phyloP scores from a whole-genome alignment of 2,888 invertebrate genomes.

The Chydorus sphaericus region DNA sequence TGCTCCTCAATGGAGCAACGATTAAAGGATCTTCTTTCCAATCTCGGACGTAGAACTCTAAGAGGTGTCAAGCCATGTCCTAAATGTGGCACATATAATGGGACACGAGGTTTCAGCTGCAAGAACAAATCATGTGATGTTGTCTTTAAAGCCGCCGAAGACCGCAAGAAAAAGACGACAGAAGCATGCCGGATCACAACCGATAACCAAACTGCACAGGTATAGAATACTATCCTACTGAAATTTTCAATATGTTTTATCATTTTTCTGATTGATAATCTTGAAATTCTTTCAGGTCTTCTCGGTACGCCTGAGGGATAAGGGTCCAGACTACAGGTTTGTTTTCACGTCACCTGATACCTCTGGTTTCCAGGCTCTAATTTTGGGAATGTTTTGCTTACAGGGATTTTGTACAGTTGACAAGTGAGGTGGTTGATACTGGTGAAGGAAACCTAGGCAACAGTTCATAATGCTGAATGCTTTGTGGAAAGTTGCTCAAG shows the following conservation, averaged over 20 bases:
- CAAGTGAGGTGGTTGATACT: slow-evolving; percentile 2
- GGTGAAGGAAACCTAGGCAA: slow-evolving; percentile 22
- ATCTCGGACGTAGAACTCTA: slow-evolving; percentile 46
- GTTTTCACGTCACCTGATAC: no score
- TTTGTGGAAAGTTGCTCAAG: slow-evolving; percentile 42
- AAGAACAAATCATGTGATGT: slow-evolving; percentile 54
- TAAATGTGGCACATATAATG: slow-evolving; percentile 59
- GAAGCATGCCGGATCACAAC: slow-evolving; percentile 37
- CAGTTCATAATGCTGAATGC: slow-evolving; percentile 35
- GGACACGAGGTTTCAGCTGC: slow-evolving; percentile 54
- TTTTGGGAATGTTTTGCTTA: not conserved
- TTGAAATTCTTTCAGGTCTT: slow-evolving; percentile 37
- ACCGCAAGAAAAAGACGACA: slow-evolving; percentile 39
- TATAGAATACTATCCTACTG: not conserved
- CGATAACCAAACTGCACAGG: slow-evolving; percentile 6
- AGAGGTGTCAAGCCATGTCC: slow-evolving; percentile 58
- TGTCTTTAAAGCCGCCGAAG: slow-evolving; percentile 40
- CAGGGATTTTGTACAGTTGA: slow-evolving; percentile 52
- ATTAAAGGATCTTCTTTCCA: slow-evolving; percentile 28
- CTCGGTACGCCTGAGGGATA: slow-evolving; percentile 51
- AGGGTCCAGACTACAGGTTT: slow-evolving; percentile 43
- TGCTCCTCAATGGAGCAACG: slow-evolving; percentile 7
- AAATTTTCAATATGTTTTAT: not conserved
- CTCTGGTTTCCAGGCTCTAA: not conserved
- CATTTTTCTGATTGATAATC: slow-evolving; percentile 2